Evolutionary conservation across 1,140 invertebrate genomes (phyloP).

Genomic region (Linepithema humile): DNA sequence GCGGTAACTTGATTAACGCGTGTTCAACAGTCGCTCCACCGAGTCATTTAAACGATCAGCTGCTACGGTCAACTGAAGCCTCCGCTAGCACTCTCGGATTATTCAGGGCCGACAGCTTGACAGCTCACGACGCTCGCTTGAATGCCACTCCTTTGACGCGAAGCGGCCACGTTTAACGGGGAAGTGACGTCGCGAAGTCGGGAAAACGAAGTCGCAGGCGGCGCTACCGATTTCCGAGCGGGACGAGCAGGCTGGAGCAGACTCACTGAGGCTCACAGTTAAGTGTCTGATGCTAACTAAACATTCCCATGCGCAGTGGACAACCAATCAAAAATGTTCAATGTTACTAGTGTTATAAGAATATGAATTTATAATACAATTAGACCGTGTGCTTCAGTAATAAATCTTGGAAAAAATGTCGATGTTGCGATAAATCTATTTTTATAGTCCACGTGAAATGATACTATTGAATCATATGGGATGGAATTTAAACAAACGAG

Average conservation of each 20-base stretch:
- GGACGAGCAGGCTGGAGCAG: no score
- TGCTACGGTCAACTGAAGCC: constrained; percentile 28
- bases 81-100: constrained; percentile 6
- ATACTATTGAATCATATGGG: no score
- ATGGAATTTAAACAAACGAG: no score
- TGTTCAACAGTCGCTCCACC: constrained; percentile 15
- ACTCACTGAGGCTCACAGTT: neutral
- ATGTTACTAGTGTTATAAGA: no score
- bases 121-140: constrained; percentile 70
- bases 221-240: constrained; percentile 42
- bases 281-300: neutral
- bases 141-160: constrained; percentile 77
- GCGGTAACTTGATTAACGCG: constrained; percentile 5
- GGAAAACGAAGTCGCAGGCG: constrained; percentile 21
- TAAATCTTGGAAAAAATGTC: no score
- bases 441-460: no score
- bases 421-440: no score
- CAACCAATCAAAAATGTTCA: neutral
- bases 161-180: constrained; percentile 81
- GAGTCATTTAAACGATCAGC: constrained; percentile 55
- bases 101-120: constrained; percentile 67
- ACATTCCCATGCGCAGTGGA: neutral
- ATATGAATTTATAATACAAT: no score
- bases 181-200: constrained; percentile 78
- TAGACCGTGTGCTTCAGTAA: no score